Evolutionary conservation across 2,113 vertebrate species (phyloP), one percentile per base, ranked within the genome.

Genomic region (Origma solitaria): DNA sequence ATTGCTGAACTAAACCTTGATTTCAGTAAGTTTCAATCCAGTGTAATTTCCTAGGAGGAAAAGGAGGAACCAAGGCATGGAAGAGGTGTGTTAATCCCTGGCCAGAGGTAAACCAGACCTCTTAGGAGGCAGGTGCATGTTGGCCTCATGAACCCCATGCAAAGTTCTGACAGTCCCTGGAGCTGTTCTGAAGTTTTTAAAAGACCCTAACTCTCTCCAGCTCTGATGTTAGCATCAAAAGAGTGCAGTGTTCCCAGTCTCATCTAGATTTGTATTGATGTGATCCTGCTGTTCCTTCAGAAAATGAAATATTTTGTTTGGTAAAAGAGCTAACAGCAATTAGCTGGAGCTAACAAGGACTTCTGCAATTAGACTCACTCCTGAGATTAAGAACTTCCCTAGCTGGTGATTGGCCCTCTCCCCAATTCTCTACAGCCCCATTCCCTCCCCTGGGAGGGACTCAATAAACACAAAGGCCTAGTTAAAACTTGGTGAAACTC

Each of bases 401-500:
- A 50, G 15, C 13, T 68, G 49, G 19, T 58, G 35, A 68, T 40
- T 81, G 4, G 22, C 15, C 42, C 44, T 77, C 53, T 87, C 35
- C 33, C 5, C n/a, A 87, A 1, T 40, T 53, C 62, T 87, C 42
- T 35, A 15, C 38, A 87, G 49, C 61, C 61, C 9, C 28, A 58
- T 10, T 17, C 6, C 21, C 17, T 53, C 86, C 45, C 6, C 33
- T 73, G 54, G 12, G 79, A 76, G 27, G 15, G 20, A 37, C 44
- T 33, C 35, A 21, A 18, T 40, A 42, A 81, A 64, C 73, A 88
- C 78, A 68, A 71, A 81, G 60, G 64, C 28, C 54, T 88, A n/a
- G 44, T 92, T 95, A 90, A 95, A 90, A 92, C 42, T 90, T 94
- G 8, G 15, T 45, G 54, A 68, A 92, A 92, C 49, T 84, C 22